Evolutionary conservation across 2,888 invertebrate species (phyloP).

Genomic region (Argyresthia goedartella): DNA sequence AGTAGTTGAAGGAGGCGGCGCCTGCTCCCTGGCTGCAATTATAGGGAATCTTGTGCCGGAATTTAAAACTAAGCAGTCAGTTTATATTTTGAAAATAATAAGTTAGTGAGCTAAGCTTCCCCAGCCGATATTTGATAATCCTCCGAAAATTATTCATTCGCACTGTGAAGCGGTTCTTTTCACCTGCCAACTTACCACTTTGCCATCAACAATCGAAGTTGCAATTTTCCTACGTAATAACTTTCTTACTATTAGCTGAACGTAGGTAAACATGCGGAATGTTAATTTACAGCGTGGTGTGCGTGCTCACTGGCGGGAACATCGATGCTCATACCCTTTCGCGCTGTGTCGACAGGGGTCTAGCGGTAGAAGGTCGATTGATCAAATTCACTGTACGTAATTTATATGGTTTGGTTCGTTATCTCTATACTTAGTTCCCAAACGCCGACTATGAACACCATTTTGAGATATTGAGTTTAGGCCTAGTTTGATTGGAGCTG

Average conservation of each 20-base stretch:
- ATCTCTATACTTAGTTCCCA: too few species aligned
- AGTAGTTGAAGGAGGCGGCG: constrained; percentile 92
- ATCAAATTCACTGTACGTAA: constrained; percentile 61
- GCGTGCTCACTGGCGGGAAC: constrained; percentile 88
- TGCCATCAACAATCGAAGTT: too few species aligned
- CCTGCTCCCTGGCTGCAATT: constrained; percentile 85
- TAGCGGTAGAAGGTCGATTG: constrained; percentile 87
- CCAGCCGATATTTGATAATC: too few species aligned
- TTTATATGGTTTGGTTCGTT: not conserved
- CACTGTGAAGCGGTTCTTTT: too few species aligned
- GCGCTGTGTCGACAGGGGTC: constrained; percentile 85
- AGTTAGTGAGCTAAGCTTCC: too few species aligned
- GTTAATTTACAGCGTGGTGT: constrained; percentile 77
- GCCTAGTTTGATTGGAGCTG: too few species aligned
- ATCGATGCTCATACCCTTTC: constrained; percentile 88
- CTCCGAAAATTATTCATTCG: too few species aligned
- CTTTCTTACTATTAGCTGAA: too few species aligned
- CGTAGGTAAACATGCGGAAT: not conserved
- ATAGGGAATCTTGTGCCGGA: constrained; percentile 84
- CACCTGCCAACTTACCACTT: too few species aligned
- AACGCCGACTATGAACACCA: too few species aligned
- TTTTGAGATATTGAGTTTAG: too few species aligned
- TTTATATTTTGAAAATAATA: not conserved
- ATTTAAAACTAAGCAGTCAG: constrained; percentile 82
- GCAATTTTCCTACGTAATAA: too few species aligned